Base-by-base conservation (phyloP, 2,888 invertebrate genomes). In the Mycalesis mineus region DNA sequence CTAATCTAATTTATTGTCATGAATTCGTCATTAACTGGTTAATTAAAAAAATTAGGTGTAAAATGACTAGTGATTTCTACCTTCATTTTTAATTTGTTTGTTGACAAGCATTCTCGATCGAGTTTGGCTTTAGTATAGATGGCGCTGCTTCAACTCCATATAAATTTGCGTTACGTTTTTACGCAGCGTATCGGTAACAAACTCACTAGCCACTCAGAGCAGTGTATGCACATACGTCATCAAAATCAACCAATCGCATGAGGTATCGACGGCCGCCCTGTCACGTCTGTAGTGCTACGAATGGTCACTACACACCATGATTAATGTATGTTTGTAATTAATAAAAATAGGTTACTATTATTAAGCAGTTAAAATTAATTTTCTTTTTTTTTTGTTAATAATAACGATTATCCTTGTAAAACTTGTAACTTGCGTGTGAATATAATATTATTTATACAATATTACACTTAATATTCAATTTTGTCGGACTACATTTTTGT, bases 241-340 rank as follows among this genome's bases (percentile, higher is more conserved):
- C 9, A 9, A 42, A 22, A 9, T 6, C 8, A 31, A 17, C 33
- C 15, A 47, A 33, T 47, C 47, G 11, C 11, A 14, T 11, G 47
- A 31, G 14, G 14, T 2, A 15, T 15, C 14, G 11, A 1, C 11
- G 15, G 5, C 15, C 33, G 15, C 14, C 31, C 31, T 47, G 47
- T 33, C 31, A 47, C 31, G 8, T 47, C 47, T 47, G 33, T 17
- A 9, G 33, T 47, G 15, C 13, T 31, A 15, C 14, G 11, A 31
- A 31, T 40, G 29, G 29, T 51, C 49, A 39, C 29, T 51, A 51
- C 29, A 31, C 15, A 41, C 40, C 31, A 45, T 54, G 14, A 49
- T 41, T 33, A 48, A 36, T 58, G 54, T 58, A 58, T 55, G 58
- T 54, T 58, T 61, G 58, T 61, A 58, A 61, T 61, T 61, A 58